These are phyloP conservation scores for Rhinatrema bivittatum DNA, from an alignment of 2,797 vertebrate species.

Conservation along the genomic window DNA sequence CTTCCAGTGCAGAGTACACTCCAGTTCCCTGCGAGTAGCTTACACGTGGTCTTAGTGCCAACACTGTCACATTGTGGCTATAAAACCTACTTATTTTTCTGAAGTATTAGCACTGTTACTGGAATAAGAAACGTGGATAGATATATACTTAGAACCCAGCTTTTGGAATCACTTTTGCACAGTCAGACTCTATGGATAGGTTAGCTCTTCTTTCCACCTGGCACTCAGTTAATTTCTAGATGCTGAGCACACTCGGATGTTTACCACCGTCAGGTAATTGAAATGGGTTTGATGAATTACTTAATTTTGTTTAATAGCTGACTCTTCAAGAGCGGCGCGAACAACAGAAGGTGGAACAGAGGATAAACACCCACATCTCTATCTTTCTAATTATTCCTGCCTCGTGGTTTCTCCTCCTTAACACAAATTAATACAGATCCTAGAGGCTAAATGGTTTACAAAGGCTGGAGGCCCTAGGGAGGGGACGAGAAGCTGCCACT, in stretches of 20 bases:
- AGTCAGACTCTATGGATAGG: slow-evolving; percentile 37
- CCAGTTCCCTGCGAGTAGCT: too few species aligned
- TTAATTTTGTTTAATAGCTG: slow-evolving; percentile 88
- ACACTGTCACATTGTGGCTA: too few species aligned
- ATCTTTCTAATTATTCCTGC: slow-evolving; percentile 66
- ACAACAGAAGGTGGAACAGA: slow-evolving; percentile 71
- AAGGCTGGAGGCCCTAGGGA: slow-evolving; percentile 22
- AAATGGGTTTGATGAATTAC: slow-evolving; percentile 91
- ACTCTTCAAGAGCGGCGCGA: slow-evolving; percentile 79
- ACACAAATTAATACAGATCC: slow-evolving; percentile 28
- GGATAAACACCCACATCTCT: slow-evolving; percentile 55
- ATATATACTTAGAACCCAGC: too few species aligned
- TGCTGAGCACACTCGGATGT: slow-evolving; percentile 82
- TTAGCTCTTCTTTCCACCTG: slow-evolving; percentile 50
- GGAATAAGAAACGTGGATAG: too few species aligned
- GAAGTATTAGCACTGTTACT: too few species aligned
- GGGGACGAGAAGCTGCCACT: slow-evolving; percentile 5
- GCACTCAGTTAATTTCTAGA: slow-evolving; percentile 54
- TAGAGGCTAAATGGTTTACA: slow-evolving; percentile 18
- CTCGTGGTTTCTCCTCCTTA: slow-evolving; percentile 40
- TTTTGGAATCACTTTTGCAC: slow-evolving; percentile 13
- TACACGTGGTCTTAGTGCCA: too few species aligned
- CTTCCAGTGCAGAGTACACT: too few species aligned
- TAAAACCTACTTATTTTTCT: too few species aligned
- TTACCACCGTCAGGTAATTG: slow-evolving; percentile 88